Conservation (phyloP, 2,888 invertebrate species). For the Bursaphelenchus okinawaensis region DNA sequence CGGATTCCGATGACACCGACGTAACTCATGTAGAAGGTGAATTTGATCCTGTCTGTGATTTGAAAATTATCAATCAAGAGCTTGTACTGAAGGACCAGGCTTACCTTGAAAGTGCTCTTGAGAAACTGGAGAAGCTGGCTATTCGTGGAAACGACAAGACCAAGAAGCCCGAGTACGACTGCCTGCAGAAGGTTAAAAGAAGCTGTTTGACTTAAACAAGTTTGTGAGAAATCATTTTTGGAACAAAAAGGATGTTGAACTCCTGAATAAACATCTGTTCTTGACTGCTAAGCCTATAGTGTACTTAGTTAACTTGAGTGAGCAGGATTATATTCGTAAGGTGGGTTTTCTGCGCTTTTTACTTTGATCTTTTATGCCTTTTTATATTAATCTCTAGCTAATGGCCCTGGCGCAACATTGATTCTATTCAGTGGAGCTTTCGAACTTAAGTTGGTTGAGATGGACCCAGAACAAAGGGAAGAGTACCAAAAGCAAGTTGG, state of each 20-base stretch:
- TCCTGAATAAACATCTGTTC: slow-evolving; percentile 81
- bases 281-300: slow-evolving; percentile 94
- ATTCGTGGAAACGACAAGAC: slow-evolving; percentile 83
- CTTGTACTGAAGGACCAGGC: slow-evolving; percentile 85
- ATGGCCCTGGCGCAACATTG: slow-evolving; percentile 66
- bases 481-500: slow-evolving; percentile 72
- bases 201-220: slow-evolving; percentile 76
- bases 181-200: slow-evolving; percentile 78
- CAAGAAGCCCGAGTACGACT: slow-evolving; percentile 88
- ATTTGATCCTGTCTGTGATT: slow-evolving; percentile 89
- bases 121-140: slow-evolving; percentile 76
- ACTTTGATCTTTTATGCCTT: slow-evolving; percentile 5
- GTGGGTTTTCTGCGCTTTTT: slow-evolving; percentile 19
- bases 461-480: slow-evolving; percentile 71
- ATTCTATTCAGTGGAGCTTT: slow-evolving; percentile 93
- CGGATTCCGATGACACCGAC: slow-evolving; percentile 93
- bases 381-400: slow-evolving; percentile 63
- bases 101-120: slow-evolving; percentile 73
- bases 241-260: slow-evolving; percentile 54
- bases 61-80: slow-evolving; percentile 93
- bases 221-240: slow-evolving; percentile 76
- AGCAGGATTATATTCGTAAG: slow-evolving; percentile 94
- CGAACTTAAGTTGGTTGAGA: slow-evolving; percentile 69
- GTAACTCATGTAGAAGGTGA: slow-evolving; percentile 98
- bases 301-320: slow-evolving; percentile 91